phyloP scores from a whole-genome alignment of 1,140 invertebrate genomes.

The Littorina saxatilis region DNA sequence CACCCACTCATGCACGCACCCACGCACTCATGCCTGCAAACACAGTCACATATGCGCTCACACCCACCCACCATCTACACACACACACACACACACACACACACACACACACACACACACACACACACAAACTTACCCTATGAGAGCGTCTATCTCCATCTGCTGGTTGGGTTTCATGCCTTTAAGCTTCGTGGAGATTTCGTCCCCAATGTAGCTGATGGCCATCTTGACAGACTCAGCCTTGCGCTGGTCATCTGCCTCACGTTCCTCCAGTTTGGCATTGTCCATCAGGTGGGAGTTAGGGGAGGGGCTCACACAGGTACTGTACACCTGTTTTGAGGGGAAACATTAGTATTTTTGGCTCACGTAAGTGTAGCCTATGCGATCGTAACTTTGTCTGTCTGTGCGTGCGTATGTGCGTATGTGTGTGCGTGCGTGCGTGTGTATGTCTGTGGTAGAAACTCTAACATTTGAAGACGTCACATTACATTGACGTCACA shows the following conservation, averaged over 20 bases:
- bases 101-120: background rate
- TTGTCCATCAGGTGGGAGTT: conserved; percentile 54
- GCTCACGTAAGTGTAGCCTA: no score
- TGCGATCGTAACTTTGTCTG: no score
- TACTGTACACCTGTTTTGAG: conserved; percentile 45
- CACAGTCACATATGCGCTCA: no score
- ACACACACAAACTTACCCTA: conserved; percentile 24
- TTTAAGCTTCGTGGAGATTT: conserved; percentile 57
- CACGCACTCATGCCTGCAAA: no score
- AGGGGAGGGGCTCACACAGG: conserved; percentile 50
- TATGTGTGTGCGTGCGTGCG: no score
- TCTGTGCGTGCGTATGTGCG: no score
- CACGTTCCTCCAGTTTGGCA: conserved; percentile 63
- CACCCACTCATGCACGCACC: no score
- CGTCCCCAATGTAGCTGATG: conserved; percentile 58
- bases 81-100: background rate
- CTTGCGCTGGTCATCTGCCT: conserved; percentile 59
- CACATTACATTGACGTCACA: no score
- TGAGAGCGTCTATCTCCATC: conserved; percentile 52
- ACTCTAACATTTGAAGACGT: no score
- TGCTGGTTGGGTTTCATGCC: conserved; percentile 62
- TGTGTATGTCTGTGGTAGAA: no score
- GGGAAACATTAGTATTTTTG: background rate
- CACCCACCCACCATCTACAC: no score
- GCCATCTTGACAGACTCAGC: conserved; percentile 58